These are phyloP conservation scores for Lagodon rhomboides DNA, from an alignment of 2,797 vertebrate genomes.

Conservation along the genomic window DNA sequence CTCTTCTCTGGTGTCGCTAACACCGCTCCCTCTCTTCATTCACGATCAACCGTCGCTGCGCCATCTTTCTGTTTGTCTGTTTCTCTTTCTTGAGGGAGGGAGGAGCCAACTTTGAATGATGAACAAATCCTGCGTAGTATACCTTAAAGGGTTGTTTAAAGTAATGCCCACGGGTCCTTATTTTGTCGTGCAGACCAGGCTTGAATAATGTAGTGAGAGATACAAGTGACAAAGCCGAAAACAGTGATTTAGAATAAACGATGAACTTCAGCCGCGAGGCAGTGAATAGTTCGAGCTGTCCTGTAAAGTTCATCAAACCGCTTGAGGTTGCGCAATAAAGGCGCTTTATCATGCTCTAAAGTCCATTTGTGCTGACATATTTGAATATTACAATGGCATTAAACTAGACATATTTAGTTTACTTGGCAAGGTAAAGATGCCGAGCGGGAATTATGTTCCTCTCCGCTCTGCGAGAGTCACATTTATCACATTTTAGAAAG, in stretches of 20 bases:
- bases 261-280: slow-evolving; percentile 2
- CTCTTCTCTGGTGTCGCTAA: too few species aligned
- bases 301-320: slow-evolving; percentile 9
- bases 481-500: slow-evolving; percentile 65
- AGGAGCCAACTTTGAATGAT: too few species aligned
- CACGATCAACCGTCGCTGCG: too few species aligned
- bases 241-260: slow-evolving; percentile 10
- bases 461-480: slow-evolving; percentile 32
- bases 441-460: slow-evolving; percentile 42
- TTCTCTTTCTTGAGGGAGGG: too few species aligned
- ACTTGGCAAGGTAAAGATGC: slow-evolving; percentile 42
- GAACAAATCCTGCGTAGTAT: too few species aligned
- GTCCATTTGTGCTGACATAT: slow-evolving; percentile 30
- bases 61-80: too few species aligned
- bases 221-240: not conserved
- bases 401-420: slow-evolving; percentile 31
- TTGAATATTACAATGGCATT: slow-evolving; percentile 18
- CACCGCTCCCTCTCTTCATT: too few species aligned
- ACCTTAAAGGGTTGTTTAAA: not conserved
- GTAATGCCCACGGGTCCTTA: not conserved
- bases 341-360: slow-evolving; percentile 9
- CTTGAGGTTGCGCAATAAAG: slow-evolving; percentile 17
- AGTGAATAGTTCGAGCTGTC: slow-evolving; percentile 20
- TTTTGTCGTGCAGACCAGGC: not conserved
- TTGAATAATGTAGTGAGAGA: not conserved